Percentiles rank a stretch among this genome's conserved stretches.
Evolutionary conservation across 2,888 invertebrate genomes (phyloP).

Genomic region (Melinaea marsaeus): DNA sequence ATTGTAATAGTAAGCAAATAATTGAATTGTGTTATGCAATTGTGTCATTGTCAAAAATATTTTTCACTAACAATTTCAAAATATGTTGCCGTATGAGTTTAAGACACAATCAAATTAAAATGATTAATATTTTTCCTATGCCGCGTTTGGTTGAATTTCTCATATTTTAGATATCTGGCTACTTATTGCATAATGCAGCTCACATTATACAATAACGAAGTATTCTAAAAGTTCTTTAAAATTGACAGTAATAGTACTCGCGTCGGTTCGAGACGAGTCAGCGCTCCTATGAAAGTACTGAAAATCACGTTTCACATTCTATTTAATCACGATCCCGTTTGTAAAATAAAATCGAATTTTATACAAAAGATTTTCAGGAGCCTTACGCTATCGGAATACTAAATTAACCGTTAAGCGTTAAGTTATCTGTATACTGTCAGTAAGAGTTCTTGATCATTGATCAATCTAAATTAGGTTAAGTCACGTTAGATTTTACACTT

Average conservation of each 20-base stretch:
- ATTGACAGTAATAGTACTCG: slow-evolving; percentile 30
- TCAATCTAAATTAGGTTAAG: slow-evolving; percentile 51
- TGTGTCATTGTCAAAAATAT: no score
- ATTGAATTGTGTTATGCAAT: no score
- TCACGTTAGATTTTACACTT: slow-evolving; percentile 29
- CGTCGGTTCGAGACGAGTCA: slow-evolving; percentile 25
- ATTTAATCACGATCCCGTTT: slow-evolving; percentile 52
- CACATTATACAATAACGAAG: not conserved
- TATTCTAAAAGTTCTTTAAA: slow-evolving; percentile 11
- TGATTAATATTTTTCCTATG: no score
- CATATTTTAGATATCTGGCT: no score
- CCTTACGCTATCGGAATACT: slow-evolving; percentile 47
- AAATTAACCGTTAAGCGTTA: slow-evolving; percentile 25
- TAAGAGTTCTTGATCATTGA: slow-evolving; percentile 13
- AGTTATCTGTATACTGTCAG: slow-evolving; percentile 8
- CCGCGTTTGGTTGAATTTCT: no score
- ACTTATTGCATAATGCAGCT: not conserved
- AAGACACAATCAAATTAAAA: no score
- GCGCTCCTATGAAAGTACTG: slow-evolving; percentile 31
- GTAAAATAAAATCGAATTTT: slow-evolving; percentile 49
- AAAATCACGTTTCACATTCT: slow-evolving; percentile 51
- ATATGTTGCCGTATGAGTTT: no score
- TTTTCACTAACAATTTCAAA: no score
- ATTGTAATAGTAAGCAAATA: no score
- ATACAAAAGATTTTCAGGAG: slow-evolving; percentile 44